Conservation (phyloP, 2,888 invertebrate species). For the Tridacna crocea region DNA sequence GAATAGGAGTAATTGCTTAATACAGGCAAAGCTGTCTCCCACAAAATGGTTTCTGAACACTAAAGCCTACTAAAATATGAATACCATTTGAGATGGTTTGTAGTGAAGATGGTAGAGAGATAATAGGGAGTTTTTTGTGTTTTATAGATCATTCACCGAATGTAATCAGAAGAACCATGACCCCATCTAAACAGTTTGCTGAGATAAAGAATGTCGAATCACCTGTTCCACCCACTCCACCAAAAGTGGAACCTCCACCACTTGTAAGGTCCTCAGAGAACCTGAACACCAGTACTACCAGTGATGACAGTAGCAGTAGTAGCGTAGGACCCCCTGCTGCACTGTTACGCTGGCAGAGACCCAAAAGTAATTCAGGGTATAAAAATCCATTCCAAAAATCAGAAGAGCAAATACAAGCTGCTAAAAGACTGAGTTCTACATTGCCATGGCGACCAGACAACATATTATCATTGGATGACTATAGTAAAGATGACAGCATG, state of each 20-base stretch:
- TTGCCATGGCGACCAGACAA: conserved; percentile 52
- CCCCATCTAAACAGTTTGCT: conserved; percentile 32
- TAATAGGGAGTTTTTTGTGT: too few species aligned
- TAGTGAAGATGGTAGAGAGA: too few species aligned
- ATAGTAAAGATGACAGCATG: conserved; percentile 58
- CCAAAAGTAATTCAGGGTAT: conserved; percentile 69
- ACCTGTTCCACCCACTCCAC: conserved; percentile 59
- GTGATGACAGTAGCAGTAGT: conserved; percentile 19
- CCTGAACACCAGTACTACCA: conserved; percentile 18
- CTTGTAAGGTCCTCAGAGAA: conserved; percentile 28
- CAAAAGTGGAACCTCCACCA: conserved; percentile 55
- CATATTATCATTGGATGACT: conserved; percentile 37
- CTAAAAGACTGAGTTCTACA: conserved; percentile 63
- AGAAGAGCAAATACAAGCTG: conserved; percentile 49
- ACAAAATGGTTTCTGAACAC: too few species aligned
- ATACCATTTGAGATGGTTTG: too few species aligned
- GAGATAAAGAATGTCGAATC: conserved; percentile 33
- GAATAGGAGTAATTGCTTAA: too few species aligned
- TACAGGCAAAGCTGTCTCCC: too few species aligned
- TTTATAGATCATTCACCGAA: conserved; percentile 6
- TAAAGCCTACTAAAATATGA: too few species aligned
- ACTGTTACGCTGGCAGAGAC: conserved; percentile 74
- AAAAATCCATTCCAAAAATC: conserved; percentile 36
- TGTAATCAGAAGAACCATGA: conserved; percentile 20
- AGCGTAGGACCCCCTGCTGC: conserved; percentile 75